A percentile compares a stretch with the other conserved stretches of the same genome.
These are phyloP conservation scores for Perca flavescens DNA, from an alignment of 2,113 vertebrate genomes.

Conservation along the genomic window DNA sequence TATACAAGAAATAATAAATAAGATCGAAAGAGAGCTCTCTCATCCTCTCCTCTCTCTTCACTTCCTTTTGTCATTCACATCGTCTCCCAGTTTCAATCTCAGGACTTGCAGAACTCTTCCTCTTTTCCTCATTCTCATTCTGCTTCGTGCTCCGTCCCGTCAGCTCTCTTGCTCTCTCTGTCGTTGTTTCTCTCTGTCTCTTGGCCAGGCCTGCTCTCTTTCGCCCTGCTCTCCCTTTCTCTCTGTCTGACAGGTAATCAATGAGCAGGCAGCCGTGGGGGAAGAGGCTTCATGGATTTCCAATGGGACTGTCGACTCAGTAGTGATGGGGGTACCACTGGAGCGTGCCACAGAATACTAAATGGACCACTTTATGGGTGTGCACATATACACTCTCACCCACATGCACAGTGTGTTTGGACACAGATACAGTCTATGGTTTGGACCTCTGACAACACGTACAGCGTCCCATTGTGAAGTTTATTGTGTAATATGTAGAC, in stretches of 20 bases:
- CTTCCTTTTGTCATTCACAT: slow-evolving; percentile 6
- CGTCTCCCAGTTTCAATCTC: slow-evolving; percentile 11
- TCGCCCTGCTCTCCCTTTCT: background rate
- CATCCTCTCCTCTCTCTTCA: background rate
- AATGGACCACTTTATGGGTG: slow-evolving; percentile 31
- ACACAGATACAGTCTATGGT: too few species aligned
- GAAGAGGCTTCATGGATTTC: slow-evolving; percentile 70
- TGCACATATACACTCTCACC: background rate
- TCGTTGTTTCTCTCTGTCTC: slow-evolving; percentile 25
- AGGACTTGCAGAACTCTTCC: slow-evolving; percentile 8
- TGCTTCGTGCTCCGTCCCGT: slow-evolving; percentile 11
- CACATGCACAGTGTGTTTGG: slow-evolving; percentile 1
- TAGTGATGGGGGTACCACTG: slow-evolving; percentile 17
- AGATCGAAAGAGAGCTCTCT: background rate
- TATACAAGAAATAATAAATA: too few species aligned
- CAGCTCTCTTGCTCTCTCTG: slow-evolving; percentile 8
- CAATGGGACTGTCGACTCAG: slow-evolving; percentile 53
- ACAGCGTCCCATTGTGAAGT: background rate
- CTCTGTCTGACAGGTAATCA: slow-evolving; percentile 69
- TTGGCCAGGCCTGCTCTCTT: slow-evolving; percentile 17
- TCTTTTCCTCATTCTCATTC: slow-evolving; percentile 46
- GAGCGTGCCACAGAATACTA: slow-evolving; percentile 26
- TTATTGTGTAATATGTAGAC: background rate
- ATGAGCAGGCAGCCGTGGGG: slow-evolving; percentile 54
- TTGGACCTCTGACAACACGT: background rate